Base-by-base conservation (phyloP, 92 coral and sea anemone genomes). In the Zoanthus sociatus region DNA sequence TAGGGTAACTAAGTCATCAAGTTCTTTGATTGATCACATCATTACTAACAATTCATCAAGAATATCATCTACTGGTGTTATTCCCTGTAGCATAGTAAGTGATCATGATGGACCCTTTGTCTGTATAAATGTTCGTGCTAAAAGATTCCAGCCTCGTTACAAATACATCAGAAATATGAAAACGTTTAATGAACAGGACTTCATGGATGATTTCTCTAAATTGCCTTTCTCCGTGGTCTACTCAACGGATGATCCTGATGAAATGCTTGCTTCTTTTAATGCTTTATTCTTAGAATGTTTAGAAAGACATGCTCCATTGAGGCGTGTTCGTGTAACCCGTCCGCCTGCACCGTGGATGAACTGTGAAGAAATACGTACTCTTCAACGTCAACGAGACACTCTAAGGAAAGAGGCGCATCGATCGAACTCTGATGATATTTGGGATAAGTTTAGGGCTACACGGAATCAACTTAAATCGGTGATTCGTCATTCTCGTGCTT, bases 271-370 rank as follows among this genome's bases (percentile, higher is more conserved):
- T 17, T 64, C 17, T 64, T 81, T 88, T 81, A 51, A 81, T 47
- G 32, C 55, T 26, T 5, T 88, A 18, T 72, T 88, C 58, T 47
- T 20, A 7, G 72, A 81, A 54, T 75, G 75, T 45, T n/a, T n/a
- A n/a, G n/a, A n/a, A n/a, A n/a, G n/a, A n/a, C n/a, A n/a, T n/a
- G n/a, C n/a, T n/a, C n/a, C 72, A 16, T 78, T 84, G 10, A 48
- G 88, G 51, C n/a, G 88, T n/a, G 88, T 63, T 9, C 73, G 83
- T 21, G 46, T 79, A 8, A 83, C 88, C 18, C 47, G 83, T 26
- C 91, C 88, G 10, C 88, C 88, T 9, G 88, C 88, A 30, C 88
- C 91, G 1, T 83, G 2, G 71, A 64, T 64, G 71, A 64, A 64
- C 71, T 64, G n/a, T n/a, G n/a, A n/a, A n/a, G n/a, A n/a, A n/a